A percentile compares a stretch with the other conserved stretches of the same genome.
Evolutionary conservation across 2,113 vertebrate species (phyloP).

Genomic region (Siphamia tubifer): DNA sequence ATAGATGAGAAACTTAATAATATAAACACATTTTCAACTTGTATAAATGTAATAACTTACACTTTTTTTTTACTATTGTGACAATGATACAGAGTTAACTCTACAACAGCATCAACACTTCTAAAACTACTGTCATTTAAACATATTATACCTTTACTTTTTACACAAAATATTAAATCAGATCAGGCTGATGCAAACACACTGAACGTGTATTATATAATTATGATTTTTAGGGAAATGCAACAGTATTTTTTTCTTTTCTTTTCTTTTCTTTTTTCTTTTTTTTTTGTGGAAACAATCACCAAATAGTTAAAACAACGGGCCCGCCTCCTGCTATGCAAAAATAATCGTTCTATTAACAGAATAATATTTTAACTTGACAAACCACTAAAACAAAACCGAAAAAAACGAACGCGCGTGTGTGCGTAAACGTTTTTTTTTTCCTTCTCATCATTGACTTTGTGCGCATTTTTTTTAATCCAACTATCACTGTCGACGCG

Average conservation of each 20-base stretch:
- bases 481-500: background rate
- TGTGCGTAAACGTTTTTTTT: background rate
- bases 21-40: no score
- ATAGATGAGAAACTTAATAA: no score
- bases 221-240: background rate
- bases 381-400: background rate
- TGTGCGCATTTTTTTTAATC: background rate
- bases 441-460: no score
- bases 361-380: background rate
- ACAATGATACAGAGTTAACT: background rate
- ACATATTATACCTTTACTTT: background rate
- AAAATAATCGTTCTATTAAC: slow-evolving; percentile 11
- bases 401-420: background rate
- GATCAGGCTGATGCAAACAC: no score
- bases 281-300: slow-evolving; percentile 8
- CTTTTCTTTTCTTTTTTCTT: background rate
- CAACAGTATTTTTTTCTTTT: background rate
- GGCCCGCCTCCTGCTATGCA: slow-evolving; percentile 48
- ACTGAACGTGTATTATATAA: background rate
- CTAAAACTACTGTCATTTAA: background rate
- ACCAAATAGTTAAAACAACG: slow-evolving; percentile 44
- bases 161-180: background rate
- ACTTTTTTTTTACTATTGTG: background rate
- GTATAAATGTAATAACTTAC: background rate
- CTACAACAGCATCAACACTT: background rate